Evolutionary conservation across 2,797 vertebrate genomes (phyloP), one percentile per base, ranked within the genome.

Genomic region (Acrossocheilus wenchowensis): DNA sequence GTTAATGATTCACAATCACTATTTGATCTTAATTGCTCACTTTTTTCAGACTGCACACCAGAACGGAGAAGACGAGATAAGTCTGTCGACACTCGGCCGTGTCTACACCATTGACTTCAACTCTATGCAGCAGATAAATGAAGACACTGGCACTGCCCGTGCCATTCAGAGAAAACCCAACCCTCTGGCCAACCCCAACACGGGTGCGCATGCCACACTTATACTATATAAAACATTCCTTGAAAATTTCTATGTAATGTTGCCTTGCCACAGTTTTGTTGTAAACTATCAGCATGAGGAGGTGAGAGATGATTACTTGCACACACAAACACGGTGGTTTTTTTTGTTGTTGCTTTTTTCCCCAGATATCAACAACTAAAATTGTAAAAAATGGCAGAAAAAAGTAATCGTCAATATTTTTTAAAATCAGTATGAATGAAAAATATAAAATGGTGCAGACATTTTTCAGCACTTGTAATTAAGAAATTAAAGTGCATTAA

Each of bases 101-200:
- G 98, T 99, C 94, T 99, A 99, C 95, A 99, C 98, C 92, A 99
- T 99, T 94, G 98, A 99, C 96, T 99, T 99, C 96, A 99, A 99
- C 95, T 99, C 98, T 98, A 99, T 99, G 98, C 98, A 99, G 98
- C 98, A 99, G 97, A 99, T 99, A 93, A 99, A 99, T 93, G 98
- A 99, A 95, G 98, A 99, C 95, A 99, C 98, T 89, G 98, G 98
- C 96, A 99, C 98, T 91, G 98, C 98, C 90, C 97, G 98, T 87
- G 98, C 97, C 90, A 99, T 99, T 96, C 98, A 99, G 96, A 97
- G 98, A 94, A 99, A 99, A 96, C 98, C 98, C 91, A 99, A 99
- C 94, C 98, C 98, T 92, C 95, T 99, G 92, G 98, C 97, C 95
- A 99, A 98, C 94, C 96, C 97, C 89, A 99, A 97, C 93, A 96